Percentiles rank a stretch among this genome's conserved stretches.
Evolutionary conservation across 2,888 invertebrate species (phyloP).

Genomic region (Pristionchus maxplancki): DNA sequence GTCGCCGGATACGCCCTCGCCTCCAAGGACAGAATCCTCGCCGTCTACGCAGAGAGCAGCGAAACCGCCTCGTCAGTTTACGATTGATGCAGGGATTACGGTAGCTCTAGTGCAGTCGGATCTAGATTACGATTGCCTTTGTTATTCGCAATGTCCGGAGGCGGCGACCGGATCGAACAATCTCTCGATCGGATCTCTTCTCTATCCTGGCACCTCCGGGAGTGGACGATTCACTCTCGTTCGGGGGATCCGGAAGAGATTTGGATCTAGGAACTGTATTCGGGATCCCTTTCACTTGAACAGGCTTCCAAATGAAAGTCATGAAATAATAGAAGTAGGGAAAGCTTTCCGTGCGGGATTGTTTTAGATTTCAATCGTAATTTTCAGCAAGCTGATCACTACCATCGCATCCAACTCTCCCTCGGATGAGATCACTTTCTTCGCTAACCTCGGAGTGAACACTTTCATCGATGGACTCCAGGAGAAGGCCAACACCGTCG

Average conservation of each 20-base stretch:
- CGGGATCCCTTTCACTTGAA: background rate
- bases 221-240: slow-evolving; percentile 6
- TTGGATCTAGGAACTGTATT: background rate
- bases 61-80: slow-evolving; percentile 60
- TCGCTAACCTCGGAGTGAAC: slow-evolving; percentile 38
- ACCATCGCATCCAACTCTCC: slow-evolving; percentile 1
- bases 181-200: slow-evolving; percentile 16
- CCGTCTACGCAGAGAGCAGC: slow-evolving; percentile 71
- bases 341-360: no score
- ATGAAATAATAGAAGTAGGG: background rate
- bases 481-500: slow-evolving; percentile 1
- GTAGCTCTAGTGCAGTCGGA: background rate
- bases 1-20: slow-evolving; percentile 71
- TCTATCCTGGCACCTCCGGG: background rate
- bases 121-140: background rate
- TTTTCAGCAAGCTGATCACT: slow-evolving; percentile 48
- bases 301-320: background rate
- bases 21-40: slow-evolving; percentile 66
- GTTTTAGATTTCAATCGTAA: background rate
- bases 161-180: background rate
- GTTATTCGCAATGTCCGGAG: background rate
- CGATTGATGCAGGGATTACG: background rate
- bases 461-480: slow-evolving; percentile 15
- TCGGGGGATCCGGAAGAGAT: background rate
- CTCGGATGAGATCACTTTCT: slow-evolving; percentile 47